Conservation (phyloP, 2,113 vertebrate genomes). For the Nannobrachium achirus region DNA sequence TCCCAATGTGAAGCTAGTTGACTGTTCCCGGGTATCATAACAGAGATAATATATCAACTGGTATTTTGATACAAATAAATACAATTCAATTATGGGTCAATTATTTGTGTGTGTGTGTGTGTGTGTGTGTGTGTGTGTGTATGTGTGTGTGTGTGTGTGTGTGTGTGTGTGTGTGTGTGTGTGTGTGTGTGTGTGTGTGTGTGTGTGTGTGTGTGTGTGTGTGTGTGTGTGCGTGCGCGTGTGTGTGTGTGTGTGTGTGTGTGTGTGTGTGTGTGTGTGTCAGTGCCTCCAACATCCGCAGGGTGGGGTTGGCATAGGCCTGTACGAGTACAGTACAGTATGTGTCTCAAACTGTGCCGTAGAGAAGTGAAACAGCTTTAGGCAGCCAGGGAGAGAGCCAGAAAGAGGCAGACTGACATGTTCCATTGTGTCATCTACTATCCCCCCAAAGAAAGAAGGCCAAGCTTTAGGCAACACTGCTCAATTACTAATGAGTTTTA, state of each 20-base stretch:
- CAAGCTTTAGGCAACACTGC: constrained; percentile 9
- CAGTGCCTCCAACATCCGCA: neutral
- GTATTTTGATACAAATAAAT: no score
- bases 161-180: neutral
- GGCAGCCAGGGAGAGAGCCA: neutral
- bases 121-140: neutral
- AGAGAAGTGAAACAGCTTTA: constrained; percentile 66
- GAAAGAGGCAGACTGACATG: constrained; percentile 27
- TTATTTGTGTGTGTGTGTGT: neutral
- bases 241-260: neutral
- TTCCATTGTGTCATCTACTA: constrained; percentile 41
- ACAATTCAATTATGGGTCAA: no score
- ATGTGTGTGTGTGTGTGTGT: neutral
- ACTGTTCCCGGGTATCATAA: no score
- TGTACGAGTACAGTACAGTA: neutral
- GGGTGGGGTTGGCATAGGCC: neutral
- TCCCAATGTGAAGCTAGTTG: no score
- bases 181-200: neutral
- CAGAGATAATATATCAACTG: no score
- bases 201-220: neutral
- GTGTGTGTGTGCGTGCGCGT: neutral
- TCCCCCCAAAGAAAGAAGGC: constrained; percentile 26
- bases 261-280: neutral
- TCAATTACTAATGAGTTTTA: constrained; percentile 21
- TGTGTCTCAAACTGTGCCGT: constrained; percentile 46